These are phyloP conservation scores for Cyanoderma ruficeps DNA, from an alignment of 2,113 vertebrate species.

Conservation along the genomic window DNA sequence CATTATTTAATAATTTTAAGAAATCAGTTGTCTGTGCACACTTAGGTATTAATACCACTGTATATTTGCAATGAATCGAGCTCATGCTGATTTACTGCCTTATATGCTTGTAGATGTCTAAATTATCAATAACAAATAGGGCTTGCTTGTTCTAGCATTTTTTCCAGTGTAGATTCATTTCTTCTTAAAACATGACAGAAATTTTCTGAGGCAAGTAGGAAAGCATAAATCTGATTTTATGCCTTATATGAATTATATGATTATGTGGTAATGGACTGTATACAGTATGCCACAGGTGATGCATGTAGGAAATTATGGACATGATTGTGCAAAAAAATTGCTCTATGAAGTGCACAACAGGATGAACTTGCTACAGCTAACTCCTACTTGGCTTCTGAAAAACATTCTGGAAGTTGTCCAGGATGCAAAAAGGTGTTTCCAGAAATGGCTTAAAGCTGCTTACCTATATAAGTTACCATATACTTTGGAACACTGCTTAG, in stretches of 20 bases:
- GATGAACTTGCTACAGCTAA: conserved; percentile 34
- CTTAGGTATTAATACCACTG: not conserved
- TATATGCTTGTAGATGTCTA: not conserved
- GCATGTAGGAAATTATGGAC: conserved; percentile 39
- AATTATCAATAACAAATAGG: not conserved
- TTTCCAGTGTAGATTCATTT: not conserved
- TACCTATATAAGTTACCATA: not conserved
- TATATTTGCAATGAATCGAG: not conserved
- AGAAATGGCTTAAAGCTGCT: not conserved
- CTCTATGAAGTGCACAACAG: not conserved
- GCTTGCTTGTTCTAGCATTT: not conserved
- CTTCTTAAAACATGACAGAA: not conserved
- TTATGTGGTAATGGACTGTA: not conserved
- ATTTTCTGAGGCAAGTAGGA: not conserved
- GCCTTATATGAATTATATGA: not conserved
- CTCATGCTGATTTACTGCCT: not conserved
- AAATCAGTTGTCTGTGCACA: not conserved
- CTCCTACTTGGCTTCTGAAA: not conserved
- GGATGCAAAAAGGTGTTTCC: not conserved
- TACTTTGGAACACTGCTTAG: not conserved
- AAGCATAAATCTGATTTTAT: not conserved
- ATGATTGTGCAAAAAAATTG: not conserved
- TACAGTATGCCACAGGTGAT: not conserved
- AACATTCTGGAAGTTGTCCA: not conserved
- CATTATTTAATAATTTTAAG: not conserved